Base-by-base conservation (phyloP, 2,888 invertebrate species). In the Adelphocoris suturalis region DNA sequence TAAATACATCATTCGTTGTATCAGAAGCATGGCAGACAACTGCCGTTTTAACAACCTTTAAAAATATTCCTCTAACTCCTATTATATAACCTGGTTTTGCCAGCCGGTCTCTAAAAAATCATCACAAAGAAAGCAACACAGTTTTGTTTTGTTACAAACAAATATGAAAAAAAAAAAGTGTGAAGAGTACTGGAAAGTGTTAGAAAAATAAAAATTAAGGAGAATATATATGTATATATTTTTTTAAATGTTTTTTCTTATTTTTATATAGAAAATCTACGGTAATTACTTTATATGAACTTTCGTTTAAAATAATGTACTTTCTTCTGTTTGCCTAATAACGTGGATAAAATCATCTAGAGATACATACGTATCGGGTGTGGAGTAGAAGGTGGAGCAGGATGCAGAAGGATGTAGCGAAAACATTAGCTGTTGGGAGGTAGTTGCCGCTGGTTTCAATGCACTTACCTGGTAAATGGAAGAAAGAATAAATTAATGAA, bases 321-420 rank as follows among this genome's bases (percentile, higher is more conserved):
- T 82, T 46, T 52, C n/a, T 82, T 48, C n/a, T 11, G 0, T 5
- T 82, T 82, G 47, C 75, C 86, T 86, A 86, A n/a, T 82, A 11
- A 75, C n/a, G 88, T 14, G 86, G 80, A 14, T 76, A 55, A 80
- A 88, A 88, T 88, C 88, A 88, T 80, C 88, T 88, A 55, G 37
- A 48, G 88, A 80, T 80, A 48, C 47, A 19, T 16, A 19, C 82
- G 47, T 27, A 48, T 48, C 82, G 47, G n/a, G 47, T n/a, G 16
- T 48, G 82, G 86, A 80, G 80, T 37, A 82, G 7, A n/a, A 55
- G 27, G 76, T 75, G 37, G n/a, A 78, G 76, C 55, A 55, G 7
- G 3, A 88, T 4, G 88, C 52, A 88, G 80, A 78, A 23, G 14
- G 75, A 28, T 0, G 27, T 28, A 12, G 75, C 68, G 37, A 47